phyloP scores from a whole-genome alignment of 2,113 vertebrate genomes.

The Cebidichthys violaceus region DNA sequence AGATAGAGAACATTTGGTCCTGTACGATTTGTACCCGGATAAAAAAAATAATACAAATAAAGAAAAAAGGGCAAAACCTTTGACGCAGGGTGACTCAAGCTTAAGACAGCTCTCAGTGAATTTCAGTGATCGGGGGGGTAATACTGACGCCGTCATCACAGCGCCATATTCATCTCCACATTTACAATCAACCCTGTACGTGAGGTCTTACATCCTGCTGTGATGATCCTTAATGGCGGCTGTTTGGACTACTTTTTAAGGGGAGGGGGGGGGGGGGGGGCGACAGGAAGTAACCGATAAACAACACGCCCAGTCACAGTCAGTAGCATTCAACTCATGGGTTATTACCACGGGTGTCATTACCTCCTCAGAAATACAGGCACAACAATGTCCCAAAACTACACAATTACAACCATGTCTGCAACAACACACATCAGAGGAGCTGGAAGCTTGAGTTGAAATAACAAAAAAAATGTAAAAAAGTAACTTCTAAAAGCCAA shows the following conservation, averaged over 20 bases:
- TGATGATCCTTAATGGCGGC: neutral
- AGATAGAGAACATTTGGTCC: constrained; percentile 79
- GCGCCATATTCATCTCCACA: constrained; percentile 35
- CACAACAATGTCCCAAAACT: constrained; percentile 46
- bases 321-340: constrained; percentile 73
- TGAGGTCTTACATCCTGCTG: constrained; percentile 42
- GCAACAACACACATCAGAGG: constrained; percentile 39
- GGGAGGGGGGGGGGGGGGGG: constrained; percentile 1
- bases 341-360: constrained; percentile 43
- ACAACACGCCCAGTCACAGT: constrained; percentile 45
- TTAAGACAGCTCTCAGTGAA: constrained; percentile 52
- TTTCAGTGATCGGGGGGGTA: constrained; percentile 1
- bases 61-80: constrained; percentile 66
- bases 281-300: neutral
- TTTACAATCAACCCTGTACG: constrained; percentile 61
- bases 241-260: constrained; percentile 13
- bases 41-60: too few species aligned
- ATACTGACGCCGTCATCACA: constrained; percentile 18
- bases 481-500: constrained; percentile 3
- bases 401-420: constrained; percentile 47
- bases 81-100: constrained; percentile 31
- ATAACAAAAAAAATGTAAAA: neutral
- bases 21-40: constrained; percentile 56
- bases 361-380: constrained; percentile 54
- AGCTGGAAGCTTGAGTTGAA: neutral